Conservation (phyloP, 2,888 invertebrate genomes). For the Drosophila flavopinicola region DNA sequence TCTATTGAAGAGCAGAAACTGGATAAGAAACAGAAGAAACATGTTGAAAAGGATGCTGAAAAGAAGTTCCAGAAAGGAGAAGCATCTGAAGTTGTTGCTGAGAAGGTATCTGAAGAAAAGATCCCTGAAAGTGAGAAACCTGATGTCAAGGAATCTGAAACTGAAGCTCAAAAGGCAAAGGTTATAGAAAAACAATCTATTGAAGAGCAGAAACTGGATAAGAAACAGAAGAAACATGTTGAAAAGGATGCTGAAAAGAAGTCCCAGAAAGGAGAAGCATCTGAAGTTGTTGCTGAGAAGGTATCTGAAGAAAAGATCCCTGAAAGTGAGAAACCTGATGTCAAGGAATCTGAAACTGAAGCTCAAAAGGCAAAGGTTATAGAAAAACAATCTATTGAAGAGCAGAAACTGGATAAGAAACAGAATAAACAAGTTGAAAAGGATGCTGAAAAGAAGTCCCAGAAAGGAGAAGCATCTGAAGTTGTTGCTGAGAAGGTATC, state of each 20-base stretch:
- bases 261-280: constrained; percentile 6
- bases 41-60: constrained; percentile 3
- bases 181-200: constrained; percentile 13
- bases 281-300: constrained; percentile 20
- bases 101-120: constrained; percentile 14
- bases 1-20: constrained; percentile 11
- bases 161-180: constrained; percentile 15
- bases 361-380: constrained; percentile 27
- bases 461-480: constrained; percentile 20
- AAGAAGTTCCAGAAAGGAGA: constrained; percentile 21
- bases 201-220: constrained; percentile 12
- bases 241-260: constrained; percentile 1
- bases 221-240: constrained; percentile 28
- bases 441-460: neutral
- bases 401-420: constrained; percentile 2
- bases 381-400: constrained; percentile 11
- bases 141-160: constrained; percentile 8
- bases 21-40: constrained; percentile 35
- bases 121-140: constrained; percentile 9
- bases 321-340: constrained; percentile 7
- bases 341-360: constrained; percentile 20
- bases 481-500: constrained; percentile 14
- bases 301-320: constrained; percentile 14
- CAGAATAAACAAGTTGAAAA: constrained; percentile 11
- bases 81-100: constrained; percentile 16